Base-by-base conservation (phyloP, 2,113 vertebrate genomes). In the Saccopteryx leptura region DNA sequence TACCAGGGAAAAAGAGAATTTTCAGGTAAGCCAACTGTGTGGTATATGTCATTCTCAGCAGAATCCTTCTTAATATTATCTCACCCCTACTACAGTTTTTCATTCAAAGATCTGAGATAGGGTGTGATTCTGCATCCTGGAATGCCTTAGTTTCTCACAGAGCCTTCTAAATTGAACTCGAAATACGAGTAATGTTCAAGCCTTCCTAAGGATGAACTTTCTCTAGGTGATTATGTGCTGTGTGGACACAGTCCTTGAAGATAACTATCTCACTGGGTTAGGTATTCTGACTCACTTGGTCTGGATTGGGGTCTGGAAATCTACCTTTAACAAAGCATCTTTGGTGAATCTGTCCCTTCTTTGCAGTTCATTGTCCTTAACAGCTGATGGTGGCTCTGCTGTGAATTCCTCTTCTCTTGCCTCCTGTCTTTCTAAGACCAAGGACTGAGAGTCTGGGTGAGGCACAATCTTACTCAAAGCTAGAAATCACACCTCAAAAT, bases 101-200 rank as follows among this genome's bases (percentile, higher is more conserved):
- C 23, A 80, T 46, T 48, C 84, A 88, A 81, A 78, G 26, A 83
- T n/a, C 11, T 14, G 74, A 63, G 60, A 46, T 52, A 1, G 13
- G 33, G 4, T 85, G 26, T 54, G 13, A 61, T 31, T 87, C 33
- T 94, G 50, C 39, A 75, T 56, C 5, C 48, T n/a, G 4, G 63
- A 24, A 80, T 21, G 23, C 39, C 11, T 82, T 9, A 1, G 15
- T 56, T 63, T 65, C 39, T 60, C 61, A 90, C 7, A 72, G 50
- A 48, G 19, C 60, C 71, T 56, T 84, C 60, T 88, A 91, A 93
- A 78, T 81, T 75, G 82, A 95, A 60, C 9, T 46, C 50, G 11
- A 52, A 94, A 88, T 74, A 85, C 76, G 78, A 93, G 60, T 26
- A 52, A 68, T 46, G 74, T 23, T 11, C 50, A 58, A 72, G 26